A percentile compares a stretch with the other conserved stretches of the same genome.
These are phyloP conservation scores for Holacanthus passer DNA, from an alignment of 2,113 vertebrate species.

Conservation along the genomic window DNA sequence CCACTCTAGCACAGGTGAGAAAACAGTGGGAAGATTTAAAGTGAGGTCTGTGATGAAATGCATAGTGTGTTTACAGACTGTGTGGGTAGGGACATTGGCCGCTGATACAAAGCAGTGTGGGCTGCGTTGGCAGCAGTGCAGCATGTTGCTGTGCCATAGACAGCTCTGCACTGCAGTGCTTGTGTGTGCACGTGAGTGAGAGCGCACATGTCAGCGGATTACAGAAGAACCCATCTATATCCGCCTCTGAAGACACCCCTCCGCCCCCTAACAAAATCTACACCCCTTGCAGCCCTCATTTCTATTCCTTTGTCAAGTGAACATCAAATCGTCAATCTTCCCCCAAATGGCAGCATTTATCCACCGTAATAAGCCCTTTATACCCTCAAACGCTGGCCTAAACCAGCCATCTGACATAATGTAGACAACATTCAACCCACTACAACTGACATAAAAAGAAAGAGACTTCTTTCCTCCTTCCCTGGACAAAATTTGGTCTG, in stretches of 20 bases:
- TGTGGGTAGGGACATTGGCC: conserved; percentile 32
- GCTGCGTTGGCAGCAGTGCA: conserved; percentile 53
- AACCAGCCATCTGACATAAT: conserved; percentile 8
- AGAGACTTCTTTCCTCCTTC: conserved; percentile 14
- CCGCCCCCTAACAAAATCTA: conserved; percentile 32
- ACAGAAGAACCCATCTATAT: conserved; percentile 41
- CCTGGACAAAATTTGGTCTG: not conserved
- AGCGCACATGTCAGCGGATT: conserved; percentile 71
- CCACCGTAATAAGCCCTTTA: conserved; percentile 27
- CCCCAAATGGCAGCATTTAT: conserved; percentile 55
- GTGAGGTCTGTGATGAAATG: conserved; percentile 8
- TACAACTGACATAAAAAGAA: not conserved
- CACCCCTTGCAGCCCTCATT: conserved; percentile 39
- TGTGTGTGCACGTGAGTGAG: conserved; percentile 67
- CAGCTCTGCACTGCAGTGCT: conserved; percentile 61
- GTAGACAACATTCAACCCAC: not conserved
- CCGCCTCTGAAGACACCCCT: conserved; percentile 21
- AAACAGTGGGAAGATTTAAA: conserved; percentile 10
- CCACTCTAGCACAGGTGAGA: conserved; percentile 6
- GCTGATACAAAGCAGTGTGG: conserved; percentile 52
- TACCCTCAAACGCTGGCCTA: conserved; percentile 9
- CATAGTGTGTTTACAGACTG: conserved; percentile 37
- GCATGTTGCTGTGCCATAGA: conserved; percentile 59
- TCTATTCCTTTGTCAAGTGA: conserved; percentile 41
- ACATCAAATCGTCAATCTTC: conserved; percentile 43